A percentile compares a stretch with the other conserved stretches of the same genome.
Evolutionary conservation across 1,140 invertebrate genomes (phyloP).

Genomic region (Pseudomyrmex cubaensis): DNA sequence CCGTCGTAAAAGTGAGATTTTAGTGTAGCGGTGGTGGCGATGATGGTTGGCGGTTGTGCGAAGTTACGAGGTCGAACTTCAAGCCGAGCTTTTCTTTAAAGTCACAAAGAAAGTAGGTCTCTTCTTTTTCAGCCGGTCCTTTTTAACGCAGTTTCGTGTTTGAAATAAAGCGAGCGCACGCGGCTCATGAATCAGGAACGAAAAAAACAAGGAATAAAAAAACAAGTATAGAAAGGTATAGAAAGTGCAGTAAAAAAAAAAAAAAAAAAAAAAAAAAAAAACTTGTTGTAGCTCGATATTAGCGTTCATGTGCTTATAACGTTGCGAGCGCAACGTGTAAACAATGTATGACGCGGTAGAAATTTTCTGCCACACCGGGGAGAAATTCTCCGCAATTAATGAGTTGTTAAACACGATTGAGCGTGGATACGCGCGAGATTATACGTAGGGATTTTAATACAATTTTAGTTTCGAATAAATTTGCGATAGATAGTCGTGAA

Average conservation of each 20-base stretch:
- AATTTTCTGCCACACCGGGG: background rate
- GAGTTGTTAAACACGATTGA: background rate
- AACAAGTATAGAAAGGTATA: background rate
- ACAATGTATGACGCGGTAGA: background rate
- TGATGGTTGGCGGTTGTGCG: constrained; percentile 35
- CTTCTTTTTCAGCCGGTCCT: constrained; percentile 3
- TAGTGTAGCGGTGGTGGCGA: constrained; percentile 55
- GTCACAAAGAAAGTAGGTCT: constrained; percentile 27
- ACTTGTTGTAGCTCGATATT: background rate
- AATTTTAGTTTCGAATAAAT: background rate
- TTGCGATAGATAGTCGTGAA: background rate
- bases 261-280: constrained; percentile 3
- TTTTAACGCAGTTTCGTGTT: constrained; percentile 17
- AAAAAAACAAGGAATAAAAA: background rate
- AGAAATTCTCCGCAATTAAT: background rate
- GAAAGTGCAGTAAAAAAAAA: background rate
- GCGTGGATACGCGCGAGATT: background rate
- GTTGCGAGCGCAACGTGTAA: background rate
- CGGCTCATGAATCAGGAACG: background rate
- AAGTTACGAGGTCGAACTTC: constrained; percentile 63
- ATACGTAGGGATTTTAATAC: background rate
- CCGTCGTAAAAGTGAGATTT: constrained; percentile 55
- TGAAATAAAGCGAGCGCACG: constrained; percentile 20
- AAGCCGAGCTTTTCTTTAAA: constrained; percentile 52
- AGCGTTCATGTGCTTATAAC: background rate